Percentiles rank a stretch among this genome's conserved stretches.
Evolutionary conservation across 2,888 invertebrate species (phyloP).

Genomic region (Drosophila quasianomalipes): DNA sequence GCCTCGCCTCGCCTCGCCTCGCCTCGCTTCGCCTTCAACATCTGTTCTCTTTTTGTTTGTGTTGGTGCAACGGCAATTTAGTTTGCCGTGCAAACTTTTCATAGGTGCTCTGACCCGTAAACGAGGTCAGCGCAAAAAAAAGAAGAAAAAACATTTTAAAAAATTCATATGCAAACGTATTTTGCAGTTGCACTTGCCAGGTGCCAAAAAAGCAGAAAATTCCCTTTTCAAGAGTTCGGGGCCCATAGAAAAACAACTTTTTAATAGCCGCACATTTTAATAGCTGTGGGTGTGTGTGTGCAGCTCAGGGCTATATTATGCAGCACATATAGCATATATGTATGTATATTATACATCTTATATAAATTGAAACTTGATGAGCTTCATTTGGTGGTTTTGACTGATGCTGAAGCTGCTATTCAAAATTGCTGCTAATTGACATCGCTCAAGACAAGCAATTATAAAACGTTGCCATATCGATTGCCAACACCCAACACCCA

Average conservation of each 20-base stretch:
- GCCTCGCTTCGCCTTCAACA: constrained; percentile 12
- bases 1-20: neutral
- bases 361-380: constrained; percentile 31
- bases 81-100: constrained; percentile 75
- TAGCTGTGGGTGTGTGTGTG: constrained; percentile 56
- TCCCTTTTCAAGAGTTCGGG: constrained; percentile 49
- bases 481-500: neutral
- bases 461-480: constrained; percentile 16
- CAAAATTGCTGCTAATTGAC: constrained; percentile 16
- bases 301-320: constrained; percentile 47
- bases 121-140: constrained; percentile 72
- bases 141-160: constrained; percentile 67
- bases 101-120: constrained; percentile 76
- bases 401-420: neutral
- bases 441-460: constrained; percentile 31
- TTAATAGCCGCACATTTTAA: constrained; percentile 77
- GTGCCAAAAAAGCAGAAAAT: constrained; percentile 65
- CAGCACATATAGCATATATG: neutral
- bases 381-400: constrained; percentile 30
- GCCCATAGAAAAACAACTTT: constrained; percentile 63
- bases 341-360: neutral
- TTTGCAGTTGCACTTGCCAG: constrained; percentile 70
- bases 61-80: constrained; percentile 70
- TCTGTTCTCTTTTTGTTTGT: constrained; percentile 15
- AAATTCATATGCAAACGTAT: constrained; percentile 79